Base-by-base conservation (phyloP, 2,888 invertebrate species). In the Ischnura elegans region DNA sequence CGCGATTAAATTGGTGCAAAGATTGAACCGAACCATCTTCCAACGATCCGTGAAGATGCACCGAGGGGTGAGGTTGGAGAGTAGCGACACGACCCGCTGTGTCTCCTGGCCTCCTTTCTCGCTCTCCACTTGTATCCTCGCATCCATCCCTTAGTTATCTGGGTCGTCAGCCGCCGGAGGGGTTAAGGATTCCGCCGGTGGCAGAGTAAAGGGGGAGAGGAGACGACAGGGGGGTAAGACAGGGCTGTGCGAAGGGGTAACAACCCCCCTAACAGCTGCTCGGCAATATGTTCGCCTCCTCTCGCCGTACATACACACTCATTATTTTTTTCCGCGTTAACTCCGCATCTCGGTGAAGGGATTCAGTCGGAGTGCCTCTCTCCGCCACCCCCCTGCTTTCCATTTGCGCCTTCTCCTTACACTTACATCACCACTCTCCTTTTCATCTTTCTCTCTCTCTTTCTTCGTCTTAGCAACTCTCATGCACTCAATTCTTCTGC, bases 111-210 rank as follows among this genome's bases (percentile, higher is more conserved):
- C n/a, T n/a, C 19, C 61, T 61, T 61, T 61, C 61, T 8, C 10
- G 8, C 61, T n/a, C 61, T n/a, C 61, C 61, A n/a, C 61, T 61
- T 61, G 61, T 61, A n/a, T 61, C 61, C 61, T n/a, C n/a, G n/a
- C n/a, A n/a, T n/a, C 61, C 61, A 61, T 6, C n/a, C n/a, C 61
- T 61, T 61, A 61, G 61, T 61, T n/a, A 61, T 61, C 61, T 61
- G 61, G 61, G 61, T 61, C 61, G 61, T 25, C 61, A 8, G 61
- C 61, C 19, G 61, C 61, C n/a, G n/a, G n/a, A 47, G 61, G 61
- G 61, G 61, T 61, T 61, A 61, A 61, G 61, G 61, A 51, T 51
- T 51, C 51, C 19, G 47, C 5, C 6, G 47, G 47, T 47, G 47
- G 47, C 6, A 61, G 61, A 25, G 19, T 61, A 25, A 19, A 25